phyloP scores from a whole-genome alignment of 1,140 invertebrate species.

The Macrobrachium rosenbergii region DNA sequence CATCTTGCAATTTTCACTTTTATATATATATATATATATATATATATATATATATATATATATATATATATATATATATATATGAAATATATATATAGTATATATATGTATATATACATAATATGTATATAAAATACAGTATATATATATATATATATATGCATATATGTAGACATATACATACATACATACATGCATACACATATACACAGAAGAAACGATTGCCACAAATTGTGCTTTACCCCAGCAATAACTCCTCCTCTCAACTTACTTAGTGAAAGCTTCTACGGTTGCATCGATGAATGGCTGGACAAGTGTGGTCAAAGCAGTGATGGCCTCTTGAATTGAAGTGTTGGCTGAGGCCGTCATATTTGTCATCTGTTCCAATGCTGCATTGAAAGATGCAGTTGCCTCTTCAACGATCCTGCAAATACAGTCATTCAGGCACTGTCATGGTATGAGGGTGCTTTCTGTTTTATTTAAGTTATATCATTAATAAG shows the following conservation, averaged over 20 bases:
- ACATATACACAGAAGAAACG: not conserved
- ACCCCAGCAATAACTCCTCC: not conserved
- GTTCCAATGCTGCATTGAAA: not conserved
- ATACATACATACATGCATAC: constrained; percentile 6
- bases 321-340: too few relatives aligned
- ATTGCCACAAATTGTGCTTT: too few relatives aligned
- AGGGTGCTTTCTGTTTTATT: too few relatives aligned
- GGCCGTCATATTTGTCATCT: too few relatives aligned
- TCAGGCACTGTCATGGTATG: not conserved
- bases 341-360: too few relatives aligned
- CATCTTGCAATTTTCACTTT: not conserved
- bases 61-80: constrained; percentile 27
- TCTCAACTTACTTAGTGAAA: not conserved
- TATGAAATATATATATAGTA: not conserved
- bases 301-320: not conserved
- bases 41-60: constrained; percentile 27
- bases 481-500: too few relatives aligned
- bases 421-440: not conserved
- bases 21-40: constrained; percentile 14
- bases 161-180: not conserved
- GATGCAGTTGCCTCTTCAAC: not conserved
- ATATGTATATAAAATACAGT: too few relatives aligned
- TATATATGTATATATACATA: constrained; percentile 15
- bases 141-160: not conserved
- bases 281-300: not conserved